Evolutionary conservation across 2,888 invertebrate species (phyloP).

Genomic region (Drosophila picticornis): DNA sequence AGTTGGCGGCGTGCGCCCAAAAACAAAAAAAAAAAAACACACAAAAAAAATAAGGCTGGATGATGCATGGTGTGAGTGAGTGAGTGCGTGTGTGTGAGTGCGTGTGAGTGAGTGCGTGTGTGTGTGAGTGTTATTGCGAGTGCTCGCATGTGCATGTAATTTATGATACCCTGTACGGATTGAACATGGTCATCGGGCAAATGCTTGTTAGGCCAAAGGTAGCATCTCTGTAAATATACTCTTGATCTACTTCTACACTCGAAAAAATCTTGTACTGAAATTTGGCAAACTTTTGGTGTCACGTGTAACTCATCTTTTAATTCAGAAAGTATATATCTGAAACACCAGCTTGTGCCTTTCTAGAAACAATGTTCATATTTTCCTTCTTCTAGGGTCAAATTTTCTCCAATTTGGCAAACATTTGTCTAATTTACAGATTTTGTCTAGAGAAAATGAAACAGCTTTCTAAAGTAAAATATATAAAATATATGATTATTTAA

Average conservation of each 20-base stretch:
- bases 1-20: slow-evolving; percentile 51
- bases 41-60: slow-evolving; percentile 56
- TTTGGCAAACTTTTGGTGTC: neutral
- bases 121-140: slow-evolving; percentile 22
- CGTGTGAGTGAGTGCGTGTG: neutral
- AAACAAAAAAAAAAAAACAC: neutral
- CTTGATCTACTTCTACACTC: neutral
- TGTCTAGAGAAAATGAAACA: too few species aligned
- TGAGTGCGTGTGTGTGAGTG: neutral
- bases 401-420: too few species aligned
- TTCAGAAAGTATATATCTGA: neutral
- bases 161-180: neutral
- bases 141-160: slow-evolving; percentile 20
- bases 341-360: too few species aligned
- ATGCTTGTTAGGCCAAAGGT: neutral
- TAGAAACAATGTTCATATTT: too few species aligned
- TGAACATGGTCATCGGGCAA: neutral
- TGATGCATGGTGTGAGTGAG: slow-evolving; percentile 36
- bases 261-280: neutral
- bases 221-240: neutral
- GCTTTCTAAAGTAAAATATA: neutral
- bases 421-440: too few species aligned
- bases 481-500: too few species aligned
- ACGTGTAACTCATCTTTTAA: neutral
- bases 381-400: too few species aligned